Percentiles rank a stretch among this genome's conserved stretches.
phyloP scores from a whole-genome alignment of 2,113 vertebrate species.

The Vidua macroura region DNA sequence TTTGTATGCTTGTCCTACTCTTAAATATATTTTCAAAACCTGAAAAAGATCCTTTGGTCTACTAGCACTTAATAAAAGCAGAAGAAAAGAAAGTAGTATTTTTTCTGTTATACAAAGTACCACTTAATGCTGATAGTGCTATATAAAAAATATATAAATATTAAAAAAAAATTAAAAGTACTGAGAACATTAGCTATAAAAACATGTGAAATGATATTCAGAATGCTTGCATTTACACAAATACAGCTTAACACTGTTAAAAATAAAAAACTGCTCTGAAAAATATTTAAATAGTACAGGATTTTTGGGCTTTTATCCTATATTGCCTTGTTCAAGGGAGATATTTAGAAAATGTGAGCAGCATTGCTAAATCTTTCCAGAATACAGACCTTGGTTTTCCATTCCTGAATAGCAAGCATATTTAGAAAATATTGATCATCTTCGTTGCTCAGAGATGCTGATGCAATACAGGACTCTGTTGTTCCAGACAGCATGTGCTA shows the following conservation, averaged over 20 bases:
- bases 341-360: not conserved
- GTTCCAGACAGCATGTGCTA: conserved; percentile 10
- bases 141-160: not conserved
- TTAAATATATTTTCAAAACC: not conserved
- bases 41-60: not conserved
- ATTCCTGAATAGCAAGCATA: not conserved
- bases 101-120: not conserved
- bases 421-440: conserved; percentile 42
- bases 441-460: conserved; percentile 17
- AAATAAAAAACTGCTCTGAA: not conserved
- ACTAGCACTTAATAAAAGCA: not conserved
- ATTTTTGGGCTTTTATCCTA: not conserved
- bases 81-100: not conserved
- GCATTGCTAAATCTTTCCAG: not conserved
- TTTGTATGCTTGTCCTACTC: not conserved
- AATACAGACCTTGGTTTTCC: not conserved
- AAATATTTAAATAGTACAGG: not conserved
- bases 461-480: conserved; percentile 4
- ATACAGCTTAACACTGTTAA: not conserved
- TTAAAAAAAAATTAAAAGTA: not conserved
- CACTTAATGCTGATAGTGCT: not conserved
- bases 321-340: not conserved
- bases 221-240: not conserved
- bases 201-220: not conserved
- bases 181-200: not conserved